Percentiles rank a stretch among this genome's conserved stretches.
Evolutionary conservation across 2,888 invertebrate species (phyloP).

Genomic region (Drosophila koepferae): DNA sequence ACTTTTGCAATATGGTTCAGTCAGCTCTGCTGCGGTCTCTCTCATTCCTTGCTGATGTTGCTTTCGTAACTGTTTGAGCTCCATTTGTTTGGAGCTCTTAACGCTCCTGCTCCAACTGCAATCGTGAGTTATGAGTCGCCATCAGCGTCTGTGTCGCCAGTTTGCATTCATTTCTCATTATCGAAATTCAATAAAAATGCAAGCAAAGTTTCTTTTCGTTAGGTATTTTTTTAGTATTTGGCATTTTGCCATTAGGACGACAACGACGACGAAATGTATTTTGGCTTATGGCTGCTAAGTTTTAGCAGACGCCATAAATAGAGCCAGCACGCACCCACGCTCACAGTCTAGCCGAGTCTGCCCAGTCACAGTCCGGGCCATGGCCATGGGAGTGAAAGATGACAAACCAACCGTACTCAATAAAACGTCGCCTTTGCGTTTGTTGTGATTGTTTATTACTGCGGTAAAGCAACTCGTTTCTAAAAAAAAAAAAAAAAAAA

Average conservation of each 20-base stretch:
- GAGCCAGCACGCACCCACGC: slow-evolving; percentile 59
- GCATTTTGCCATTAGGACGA: slow-evolving; percentile 68
- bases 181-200: slow-evolving; percentile 74
- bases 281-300: slow-evolving; percentile 64
- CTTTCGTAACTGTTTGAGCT: background rate
- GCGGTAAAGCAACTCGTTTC: slow-evolving; percentile 62
- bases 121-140: slow-evolving; percentile 32
- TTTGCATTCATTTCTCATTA: slow-evolving; percentile 77
- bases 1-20: slow-evolving; percentile 74
- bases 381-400: slow-evolving; percentile 17
- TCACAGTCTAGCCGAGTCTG: slow-evolving; percentile 36
- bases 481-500: too few relatives aligned
- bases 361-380: slow-evolving; percentile 40
- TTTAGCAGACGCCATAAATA: slow-evolving; percentile 77
- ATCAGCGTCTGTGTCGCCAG: slow-evolving; percentile 42
- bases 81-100: background rate
- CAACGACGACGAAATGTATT: slow-evolving; percentile 47
- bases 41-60: background rate
- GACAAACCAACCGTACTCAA: slow-evolving; percentile 74
- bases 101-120: background rate
- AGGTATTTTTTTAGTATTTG: slow-evolving; percentile 59
- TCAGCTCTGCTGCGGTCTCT: slow-evolving; percentile 33
- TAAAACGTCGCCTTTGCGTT: slow-evolving; percentile 75
- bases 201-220: slow-evolving; percentile 52
- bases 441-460: slow-evolving; percentile 80